A percentile compares a stretch with the other conserved stretches of the same genome.
Evolutionary conservation across 2,888 invertebrate species (phyloP).

Genomic region (Lucinisca nassula): DNA sequence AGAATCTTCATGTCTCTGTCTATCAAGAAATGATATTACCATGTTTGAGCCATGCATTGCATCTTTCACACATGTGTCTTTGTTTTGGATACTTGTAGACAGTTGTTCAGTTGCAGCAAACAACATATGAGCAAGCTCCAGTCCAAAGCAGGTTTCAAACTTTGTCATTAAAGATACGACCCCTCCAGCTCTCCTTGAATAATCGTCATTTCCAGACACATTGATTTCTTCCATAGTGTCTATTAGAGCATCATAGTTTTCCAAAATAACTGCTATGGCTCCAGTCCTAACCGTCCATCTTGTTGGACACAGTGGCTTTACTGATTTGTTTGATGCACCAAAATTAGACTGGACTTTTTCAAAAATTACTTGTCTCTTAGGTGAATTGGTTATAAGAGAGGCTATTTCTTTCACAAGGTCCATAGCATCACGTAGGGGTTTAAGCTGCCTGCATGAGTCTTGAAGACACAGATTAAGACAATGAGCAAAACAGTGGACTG

Average conservation of each 20-base stretch:
- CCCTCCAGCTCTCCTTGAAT: conserved; percentile 50
- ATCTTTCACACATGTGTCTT: conserved; percentile 39
- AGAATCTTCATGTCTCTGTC: conserved; percentile 34
- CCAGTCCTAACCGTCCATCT: conserved; percentile 57
- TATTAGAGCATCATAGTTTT: conserved; percentile 44
- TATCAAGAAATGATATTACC: conserved; percentile 14
- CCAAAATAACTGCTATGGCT: conserved; percentile 30
- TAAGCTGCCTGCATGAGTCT: conserved; percentile 33
- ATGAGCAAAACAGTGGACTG: conserved; percentile 56
- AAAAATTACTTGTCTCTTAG: conserved; percentile 50
- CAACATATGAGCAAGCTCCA: conserved; percentile 47
- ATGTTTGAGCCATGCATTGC: conserved; percentile 2
- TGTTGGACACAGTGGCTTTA: conserved; percentile 54
- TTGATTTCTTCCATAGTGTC: conserved; percentile 54
- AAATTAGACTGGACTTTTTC: conserved; percentile 26
- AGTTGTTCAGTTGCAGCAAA: conserved; percentile 55
- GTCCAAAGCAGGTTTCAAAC: conserved; percentile 51
- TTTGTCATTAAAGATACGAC: conserved; percentile 40
- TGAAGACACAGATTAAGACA: conserved; percentile 47
- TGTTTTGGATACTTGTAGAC: conserved; percentile 43
- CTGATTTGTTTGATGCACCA: not conserved
- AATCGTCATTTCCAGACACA: conserved; percentile 33
- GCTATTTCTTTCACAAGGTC: conserved; percentile 49
- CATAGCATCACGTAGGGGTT: conserved; percentile 52
- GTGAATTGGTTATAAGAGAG: conserved; percentile 50